phyloP scores from a whole-genome alignment of 2,113 vertebrate species.

The Cairina moschata region DNA sequence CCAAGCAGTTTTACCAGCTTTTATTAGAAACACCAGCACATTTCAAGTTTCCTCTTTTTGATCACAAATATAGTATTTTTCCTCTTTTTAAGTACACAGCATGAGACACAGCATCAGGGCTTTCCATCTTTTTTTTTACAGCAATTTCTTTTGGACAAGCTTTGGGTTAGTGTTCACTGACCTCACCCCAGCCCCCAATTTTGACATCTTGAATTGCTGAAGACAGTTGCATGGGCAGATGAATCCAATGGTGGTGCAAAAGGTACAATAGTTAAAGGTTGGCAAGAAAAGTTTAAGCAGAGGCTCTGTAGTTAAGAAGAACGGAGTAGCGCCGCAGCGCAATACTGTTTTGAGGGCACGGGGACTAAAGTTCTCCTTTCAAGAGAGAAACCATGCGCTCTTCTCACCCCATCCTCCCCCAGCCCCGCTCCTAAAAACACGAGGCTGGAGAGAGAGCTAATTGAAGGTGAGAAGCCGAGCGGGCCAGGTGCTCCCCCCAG shows the following conservation, averaged over 20 bases:
- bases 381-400: background rate
- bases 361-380: background rate
- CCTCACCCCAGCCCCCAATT: slow-evolving; percentile 45
- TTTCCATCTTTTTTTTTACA: slow-evolving; percentile 51
- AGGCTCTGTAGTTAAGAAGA: slow-evolving; percentile 9
- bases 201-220: slow-evolving; percentile 57
- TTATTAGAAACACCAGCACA: slow-evolving; percentile 83
- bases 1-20: slow-evolving; percentile 80
- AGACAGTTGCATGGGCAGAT: slow-evolving; percentile 22
- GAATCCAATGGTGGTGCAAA: slow-evolving; percentile 39
- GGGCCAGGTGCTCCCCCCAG: background rate
- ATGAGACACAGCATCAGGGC: slow-evolving; percentile 73
- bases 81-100: slow-evolving; percentile 74
- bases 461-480: background rate
- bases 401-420: background rate
- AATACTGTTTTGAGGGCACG: background rate
- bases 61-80: slow-evolving; percentile 80
- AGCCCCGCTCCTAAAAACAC: background rate
- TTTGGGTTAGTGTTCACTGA: slow-evolving; percentile 45
- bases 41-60: slow-evolving; percentile 79
- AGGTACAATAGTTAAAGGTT: background rate
- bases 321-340: background rate
- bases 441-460: background rate
- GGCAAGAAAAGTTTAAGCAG: slow-evolving; percentile 28
- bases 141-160: slow-evolving; percentile 57